These are phyloP conservation scores for Melanotaenia parkinsoni DNA, from an alignment of 2,797 vertebrate genomes.

Conservation along the genomic window DNA sequence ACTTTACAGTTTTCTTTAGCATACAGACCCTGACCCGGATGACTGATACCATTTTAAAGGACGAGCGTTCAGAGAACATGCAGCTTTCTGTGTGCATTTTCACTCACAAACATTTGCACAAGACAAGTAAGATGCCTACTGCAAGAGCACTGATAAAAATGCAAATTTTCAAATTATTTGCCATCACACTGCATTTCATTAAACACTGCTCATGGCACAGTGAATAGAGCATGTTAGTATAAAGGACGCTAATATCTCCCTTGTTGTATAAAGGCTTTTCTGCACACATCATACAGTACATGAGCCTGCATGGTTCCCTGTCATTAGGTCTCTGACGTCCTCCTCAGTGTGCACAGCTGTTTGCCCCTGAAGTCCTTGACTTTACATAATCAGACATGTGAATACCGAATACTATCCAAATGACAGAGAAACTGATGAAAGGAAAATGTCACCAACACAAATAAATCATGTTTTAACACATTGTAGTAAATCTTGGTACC, in stretches of 20 bases:
- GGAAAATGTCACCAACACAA: background rate
- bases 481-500: background rate
- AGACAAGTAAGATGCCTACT: background rate
- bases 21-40: background rate
- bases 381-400: conserved; percentile 30
- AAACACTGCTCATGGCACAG: background rate
- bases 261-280: background rate
- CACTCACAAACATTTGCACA: background rate
- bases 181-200: background rate
- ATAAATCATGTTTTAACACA: background rate
- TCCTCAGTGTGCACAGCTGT: conserved; percentile 19
- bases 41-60: conserved; percentile 20
- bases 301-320: background rate
- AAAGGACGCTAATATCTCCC: background rate
- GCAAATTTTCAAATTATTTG: background rate
- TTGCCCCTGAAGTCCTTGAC: conserved; percentile 19
- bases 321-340: conserved; percentile 14
- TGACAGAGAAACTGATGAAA: background rate
- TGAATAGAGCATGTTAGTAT: background rate
- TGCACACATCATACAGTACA: background rate
- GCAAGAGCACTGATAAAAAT: background rate
- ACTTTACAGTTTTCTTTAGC: background rate
- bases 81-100: background rate
- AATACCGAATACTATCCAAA: conserved; percentile 9
- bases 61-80: background rate